Evolutionary conservation across 1,140 invertebrate genomes (phyloP), one percentile per base, ranked within the genome.

Genomic region (Brachystomella parvula): DNA sequence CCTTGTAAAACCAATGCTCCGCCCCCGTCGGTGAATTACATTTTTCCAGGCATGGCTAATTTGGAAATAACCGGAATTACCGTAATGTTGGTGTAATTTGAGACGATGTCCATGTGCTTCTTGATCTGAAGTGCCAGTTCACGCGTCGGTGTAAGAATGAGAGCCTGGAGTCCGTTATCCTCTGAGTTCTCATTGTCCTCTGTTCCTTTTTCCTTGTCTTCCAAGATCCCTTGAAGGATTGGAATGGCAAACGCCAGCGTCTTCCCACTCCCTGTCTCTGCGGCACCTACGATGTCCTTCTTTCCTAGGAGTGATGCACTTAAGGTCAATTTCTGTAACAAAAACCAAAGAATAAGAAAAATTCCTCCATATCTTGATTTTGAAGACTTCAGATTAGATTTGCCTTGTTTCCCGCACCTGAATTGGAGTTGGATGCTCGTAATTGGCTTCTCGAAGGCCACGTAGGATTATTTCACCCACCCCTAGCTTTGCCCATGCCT

Each of bases 231-330:
- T 69, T 85, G 79, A 56, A 97, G 77, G 57, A 98, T 88, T 30
- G 96, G 96, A 67, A 98, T 89, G 2, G 89, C 93, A 84, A 98
- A 98, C 0, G 94, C 95, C 44, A 98, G 79, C 0, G 95, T 98
- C 82, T 98, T 98, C 0, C 96, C 96, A 83, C 93, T 96, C 9
- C 96, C 96, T 0, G 95, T 98, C 82, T 98, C 93, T 15, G 95
- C 95, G 67, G 94, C 95, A 68, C 94, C 95, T 24, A 98, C 78
- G 73, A 98, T 90, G 80, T 98, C 94, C 79, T 85, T 83, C 53
- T 82, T 79, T 59, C 90, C 92, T 74, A 89, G 82, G 74, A 97
- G 89, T 32, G 94, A 92, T 64, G 90, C 83, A 28, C 92, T 89
- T 33, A 98, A 79, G 9, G 86, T 84, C 53, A 87, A 75, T 30